Evolutionary conservation across 2,888 invertebrate species (phyloP), one percentile per base, ranked within the genome.

Genomic region (Eilema griseolum): DNA sequence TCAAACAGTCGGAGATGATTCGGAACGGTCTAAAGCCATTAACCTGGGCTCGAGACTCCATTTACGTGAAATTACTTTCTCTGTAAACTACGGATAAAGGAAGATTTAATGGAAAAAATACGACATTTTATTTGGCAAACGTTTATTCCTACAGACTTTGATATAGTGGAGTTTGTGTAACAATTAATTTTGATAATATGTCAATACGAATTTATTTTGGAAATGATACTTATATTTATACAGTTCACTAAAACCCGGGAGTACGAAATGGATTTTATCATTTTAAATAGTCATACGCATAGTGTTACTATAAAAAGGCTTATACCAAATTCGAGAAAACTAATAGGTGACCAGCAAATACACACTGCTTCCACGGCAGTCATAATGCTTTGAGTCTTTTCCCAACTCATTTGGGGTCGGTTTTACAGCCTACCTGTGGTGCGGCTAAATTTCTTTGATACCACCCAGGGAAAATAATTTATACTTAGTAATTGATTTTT

Each of bases 51-150:
- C 46, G 65, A 62, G 72, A 79, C 77, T 83, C 83, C 84, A 87
- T 88, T 90, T 86, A 83, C 85, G 71, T 82, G 78, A 86, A 88
- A 89, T 87, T 85, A 85, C 86, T 83, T 87, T 86, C 85, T 80
- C 83, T 81, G 76, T 80, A 81, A 85, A 86, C 84, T 86, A 85
- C 76, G 76, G 66, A 77, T 78, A 75, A 77, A 77, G 72, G 73
- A 75, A 80, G 73, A 76, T 83, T 85, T 80, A 82, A 83, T 83
- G 78, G 80, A 73, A 83, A 80, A 82, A 84, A 81, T 72, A 74
- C 74, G 72, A 66, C 63, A 37, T 83, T 83, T 80, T 73, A 69
- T 71, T 69, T 37, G 60, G 56, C 63, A 68, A 80, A 65, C 60
- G 31, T 31, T 69, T 69, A 71, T 62, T 69, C 33, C 20, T 24